Conservation (phyloP, 2,888 invertebrate species). For the Linnaemya tessellans region DNA sequence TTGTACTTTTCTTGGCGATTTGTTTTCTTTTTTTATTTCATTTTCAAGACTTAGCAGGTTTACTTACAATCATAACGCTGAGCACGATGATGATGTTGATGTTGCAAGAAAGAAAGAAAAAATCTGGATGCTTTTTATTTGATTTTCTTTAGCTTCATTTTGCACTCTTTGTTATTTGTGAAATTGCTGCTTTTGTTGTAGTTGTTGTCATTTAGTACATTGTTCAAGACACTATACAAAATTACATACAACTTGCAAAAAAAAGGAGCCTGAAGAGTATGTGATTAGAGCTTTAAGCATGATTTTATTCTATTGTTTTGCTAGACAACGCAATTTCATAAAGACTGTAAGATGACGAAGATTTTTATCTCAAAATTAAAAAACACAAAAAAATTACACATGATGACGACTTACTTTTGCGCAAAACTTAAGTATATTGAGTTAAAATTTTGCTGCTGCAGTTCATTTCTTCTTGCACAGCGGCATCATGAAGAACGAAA, state of each 20-base stretch:
- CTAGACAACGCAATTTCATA: constrained; percentile 50
- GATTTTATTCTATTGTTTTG: constrained; percentile 61
- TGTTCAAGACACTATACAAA: constrained; percentile 32
- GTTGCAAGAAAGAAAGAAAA: constrained; percentile 33
- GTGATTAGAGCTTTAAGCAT: constrained; percentile 70
- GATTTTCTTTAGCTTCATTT: constrained; percentile 27
- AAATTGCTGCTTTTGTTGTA: constrained; percentile 21
- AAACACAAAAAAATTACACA: not conserved
- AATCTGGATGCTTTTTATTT: constrained; percentile 24
- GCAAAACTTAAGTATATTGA: not conserved
- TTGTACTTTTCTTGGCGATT: constrained; percentile 41
- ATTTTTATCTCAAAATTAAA: constrained; percentile 37
- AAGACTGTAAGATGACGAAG: constrained; percentile 39
- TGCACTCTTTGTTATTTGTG: constrained; percentile 43
- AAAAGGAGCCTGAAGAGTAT: constrained; percentile 44
- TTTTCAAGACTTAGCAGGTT: constrained; percentile 52
- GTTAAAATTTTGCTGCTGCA: not conserved
- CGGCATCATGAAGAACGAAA: not conserved
- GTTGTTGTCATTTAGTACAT: constrained; percentile 38
- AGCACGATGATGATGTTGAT: constrained; percentile 14
- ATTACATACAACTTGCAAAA: not conserved
- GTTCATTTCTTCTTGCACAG: not conserved
- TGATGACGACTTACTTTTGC: constrained; percentile 27
- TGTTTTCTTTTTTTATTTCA: not conserved
- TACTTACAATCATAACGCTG: constrained; percentile 2